Base-by-base conservation (phyloP, 2,797 vertebrate genomes). In the Sebastes minor region DNA sequence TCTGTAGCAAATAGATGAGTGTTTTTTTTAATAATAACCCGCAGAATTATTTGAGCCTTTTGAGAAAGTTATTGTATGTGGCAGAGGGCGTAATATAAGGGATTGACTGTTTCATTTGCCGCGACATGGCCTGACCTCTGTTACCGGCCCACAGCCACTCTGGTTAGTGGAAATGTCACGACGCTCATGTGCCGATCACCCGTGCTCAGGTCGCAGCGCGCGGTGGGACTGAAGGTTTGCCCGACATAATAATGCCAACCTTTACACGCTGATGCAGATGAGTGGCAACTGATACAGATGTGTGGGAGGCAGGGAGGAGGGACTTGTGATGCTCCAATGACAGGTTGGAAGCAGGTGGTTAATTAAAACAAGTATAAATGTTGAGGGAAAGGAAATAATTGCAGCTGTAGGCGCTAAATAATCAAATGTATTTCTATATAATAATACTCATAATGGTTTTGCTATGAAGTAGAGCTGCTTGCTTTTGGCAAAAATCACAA, bases 81-180 rank as follows among this genome's bases (percentile, higher is more conserved):
- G 55, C 86, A 81, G 67, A 46, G 60, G 70, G 32, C 7, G 65
- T 83, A 85, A 86, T 93, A 92, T 90, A 78, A 75, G 38, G 70
- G 82, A 89, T 61, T 79, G 83, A 84, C 80, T 83, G 64, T 88
- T 85, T 89, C 81, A 91, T 88, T 90, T 74, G 63, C 78, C 20
- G 60, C 46, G 75, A 86, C 87, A 76, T 56, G 80, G 80, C 75
- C 90, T 61, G 82, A 86, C 85, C 79, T 68, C 65, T 25, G 42
- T 83, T 59, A 78, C 62, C 75, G 85, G 70, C 82, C 81, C 30
- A 60, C 76, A 75, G 83, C 78, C 73, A 25, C 76, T 83, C 74
- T 74, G 77, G 60, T 86, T 85, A 83, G 82, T 8, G 78, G 78
- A 93, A 95, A 94, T 93, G 93, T 91, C 91, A 92, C 8, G 33